A percentile compares a stretch with the other conserved stretches of the same genome.
These are phyloP conservation scores for Horisme vitalbata DNA, from an alignment of 2,888 invertebrate species.

Conservation along the genomic window DNA sequence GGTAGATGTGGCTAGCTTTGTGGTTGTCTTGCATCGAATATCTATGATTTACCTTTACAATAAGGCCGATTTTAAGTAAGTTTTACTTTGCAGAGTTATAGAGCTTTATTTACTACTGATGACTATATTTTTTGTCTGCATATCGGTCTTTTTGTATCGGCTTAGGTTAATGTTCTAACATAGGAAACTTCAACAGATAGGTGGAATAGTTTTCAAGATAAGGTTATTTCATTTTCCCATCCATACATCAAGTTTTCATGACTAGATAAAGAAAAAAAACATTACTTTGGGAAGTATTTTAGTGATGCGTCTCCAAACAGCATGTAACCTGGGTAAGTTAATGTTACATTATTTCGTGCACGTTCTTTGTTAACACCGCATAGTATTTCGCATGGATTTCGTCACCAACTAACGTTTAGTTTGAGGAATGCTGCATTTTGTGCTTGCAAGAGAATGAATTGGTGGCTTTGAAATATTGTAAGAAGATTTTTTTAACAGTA, in stretches of 20 bases:
- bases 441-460: constrained; percentile 3
- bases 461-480: not conserved
- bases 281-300: not conserved
- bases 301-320: constrained; percentile 35
- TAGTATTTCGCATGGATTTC: constrained; percentile 18
- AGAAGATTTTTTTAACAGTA: too few relatives aligned
- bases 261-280: not conserved
- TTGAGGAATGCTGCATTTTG: constrained; percentile 18
- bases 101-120: too few relatives aligned
- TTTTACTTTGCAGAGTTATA: too few relatives aligned
- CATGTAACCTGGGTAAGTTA: constrained; percentile 59
- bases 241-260: too few relatives aligned
- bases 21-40: constrained; percentile 35
- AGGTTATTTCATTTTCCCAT: too few relatives aligned
- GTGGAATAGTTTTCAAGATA: too few relatives aligned
- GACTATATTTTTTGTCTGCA: too few relatives aligned
- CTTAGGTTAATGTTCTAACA: too few relatives aligned
- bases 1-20: constrained; percentile 40
- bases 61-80: too few relatives aligned
- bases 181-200: too few relatives aligned
- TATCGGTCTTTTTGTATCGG: too few relatives aligned
- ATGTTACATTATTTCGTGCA: constrained; percentile 48
- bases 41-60: too few relatives aligned
- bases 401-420: constrained; percentile 5
- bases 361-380: constrained; percentile 30